Evolutionary conservation across 2,888 invertebrate species (phyloP).

Genomic region (Ochropleura plecta): DNA sequence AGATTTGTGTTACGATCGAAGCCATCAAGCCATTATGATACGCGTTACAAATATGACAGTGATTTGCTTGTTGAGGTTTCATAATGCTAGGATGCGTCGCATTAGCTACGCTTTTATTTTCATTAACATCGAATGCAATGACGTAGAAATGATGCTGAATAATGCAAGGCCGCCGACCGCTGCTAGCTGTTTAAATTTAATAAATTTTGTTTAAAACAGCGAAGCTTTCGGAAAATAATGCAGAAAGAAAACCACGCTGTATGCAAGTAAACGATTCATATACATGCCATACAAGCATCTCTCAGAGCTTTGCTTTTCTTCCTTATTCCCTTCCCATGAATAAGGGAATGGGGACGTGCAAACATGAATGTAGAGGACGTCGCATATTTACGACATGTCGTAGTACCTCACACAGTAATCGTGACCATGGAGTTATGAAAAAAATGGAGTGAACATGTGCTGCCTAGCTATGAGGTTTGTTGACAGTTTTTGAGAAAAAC

Average conservation of each 20-base stretch:
- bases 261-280: conserved; percentile 39
- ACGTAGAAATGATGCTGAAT: conserved; percentile 10
- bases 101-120: conserved; percentile 36
- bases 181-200: too few relatives aligned
- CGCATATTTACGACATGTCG: conserved; percentile 50
- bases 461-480: not conserved
- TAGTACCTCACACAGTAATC: conserved; percentile 23
- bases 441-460: conserved; percentile 16
- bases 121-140: conserved; percentile 16
- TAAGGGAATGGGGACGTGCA: conserved; percentile 60
- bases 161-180: conserved; percentile 22
- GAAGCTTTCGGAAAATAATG: not conserved
- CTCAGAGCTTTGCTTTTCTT: conserved; percentile 51
- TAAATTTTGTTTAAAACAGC: too few relatives aligned
- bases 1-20: conserved; percentile 60
- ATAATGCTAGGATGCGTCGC: conserved; percentile 2
- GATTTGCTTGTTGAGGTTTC: conserved; percentile 20
- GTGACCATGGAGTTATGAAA: conserved; percentile 15
- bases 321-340: conserved; percentile 62
- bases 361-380: conserved; percentile 47
- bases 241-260: not conserved
- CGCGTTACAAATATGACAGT: conserved; percentile 19
- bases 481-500: not conserved
- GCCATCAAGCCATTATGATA: conserved; percentile 54
- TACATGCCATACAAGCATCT: conserved; percentile 29